Evolutionary conservation across 2,888 invertebrate genomes (phyloP), one percentile per base, ranked within the genome.

Genomic region (Brachypterus glaber): DNA sequence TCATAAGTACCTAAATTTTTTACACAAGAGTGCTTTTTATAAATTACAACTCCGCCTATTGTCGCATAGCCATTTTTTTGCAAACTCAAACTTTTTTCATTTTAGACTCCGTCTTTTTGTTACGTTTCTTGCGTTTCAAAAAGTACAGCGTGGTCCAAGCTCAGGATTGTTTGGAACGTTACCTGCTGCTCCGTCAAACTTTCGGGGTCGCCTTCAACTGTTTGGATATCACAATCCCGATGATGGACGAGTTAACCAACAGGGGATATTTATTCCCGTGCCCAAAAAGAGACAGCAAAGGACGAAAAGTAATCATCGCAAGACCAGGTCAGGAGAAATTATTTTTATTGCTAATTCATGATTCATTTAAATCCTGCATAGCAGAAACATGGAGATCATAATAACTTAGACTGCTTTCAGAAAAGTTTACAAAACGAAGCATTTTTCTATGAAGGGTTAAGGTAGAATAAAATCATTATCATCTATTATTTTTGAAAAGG

Each of bases 91-190:
- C n/a, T n/a, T n/a, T n/a, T n/a, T n/a, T n/a, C n/a, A n/a, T n/a
- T 59, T 35, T 40, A 84, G 84, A 85, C 65, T 64, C 75, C 1
- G 73, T 64, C 52, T 86, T 80, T 60, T 65, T 88, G 30, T 68
- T 88, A 35, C 73, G 82, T 42, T 88, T 84, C 59, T 69, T 88
- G 34, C 74, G 87, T n/a, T 75, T 77, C 42, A 84, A 86, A 63
- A 88, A 85, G 58, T 87, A 79, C 66, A 82, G 81, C 57, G 78
- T 87, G 1, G 79, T 80, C 2, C 79, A 82, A 72, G 80, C 85
- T 1, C 80, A 84, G 56, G 81, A 82, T 53, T 79, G 82, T 14
- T 70, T 85, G 35, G 81, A 87, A 60, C 72, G 86, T 16, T 88
- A 88, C 59, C 68, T 88, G 29, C 70, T 83, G 11, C 70, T 87